Evolutionary conservation across 2,888 invertebrate genomes (phyloP), one percentile per base, ranked within the genome.

Genomic region (Lithosia quadra): DNA sequence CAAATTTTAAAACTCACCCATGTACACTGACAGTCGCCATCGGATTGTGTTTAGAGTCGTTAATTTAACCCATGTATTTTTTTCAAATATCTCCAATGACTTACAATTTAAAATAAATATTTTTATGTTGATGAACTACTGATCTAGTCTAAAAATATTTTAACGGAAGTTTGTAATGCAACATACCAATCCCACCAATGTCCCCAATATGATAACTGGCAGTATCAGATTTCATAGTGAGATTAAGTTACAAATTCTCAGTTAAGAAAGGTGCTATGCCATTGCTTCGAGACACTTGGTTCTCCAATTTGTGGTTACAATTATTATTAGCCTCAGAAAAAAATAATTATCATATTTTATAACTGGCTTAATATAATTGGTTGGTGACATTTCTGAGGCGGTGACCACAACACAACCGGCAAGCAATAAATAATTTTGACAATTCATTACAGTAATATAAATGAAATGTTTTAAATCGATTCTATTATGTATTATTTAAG

Each of bases 221-320:
- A 71, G 73, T 80, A 79, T 81, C 71, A 53, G 60, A 74, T 82
- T 79, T n/a, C 81, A 75, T 55, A 62, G 56, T 73, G 34, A 24
- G 55, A 80, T 81, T 70, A 39, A 62, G 24, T 81, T 78, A 73
- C 82, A 65, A 72, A 72, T 72, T 72, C 71, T 33, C 76, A 74
- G 82, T 80, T 82, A 76, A 56, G 74, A 81, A 77, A 81, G 81
- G 81, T 76, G 81, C 79, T 72, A 79, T 67, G 60, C 64, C 69
- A 69, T 84, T 83, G 75, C 77, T 79, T 82, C 80, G 78, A 85
- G 86, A 89, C 87, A 87, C 85, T 82, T 75, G 74, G 69, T 78
- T 85, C 84, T 87, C 82, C 74, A 81, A 82, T 84, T 83, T 88
- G 90, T 84, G 89, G 90, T 90, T 75, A 81, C 53, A 55, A 63